Evolutionary conservation across 2,113 vertebrate species (phyloP), one percentile per base, ranked within the genome.

Genomic region (Sardina pilchardus): DNA sequence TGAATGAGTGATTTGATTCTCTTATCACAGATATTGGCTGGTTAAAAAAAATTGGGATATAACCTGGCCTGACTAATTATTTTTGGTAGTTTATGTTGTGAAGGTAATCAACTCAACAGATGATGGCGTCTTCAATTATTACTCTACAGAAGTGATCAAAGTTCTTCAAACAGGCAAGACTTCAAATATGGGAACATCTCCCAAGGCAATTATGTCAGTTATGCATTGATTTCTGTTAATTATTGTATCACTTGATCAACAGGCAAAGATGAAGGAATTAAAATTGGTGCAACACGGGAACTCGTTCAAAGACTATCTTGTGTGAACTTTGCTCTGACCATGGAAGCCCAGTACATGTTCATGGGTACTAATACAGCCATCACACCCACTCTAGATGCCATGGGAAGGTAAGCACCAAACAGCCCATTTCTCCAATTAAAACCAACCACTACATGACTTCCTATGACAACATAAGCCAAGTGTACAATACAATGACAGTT

Each of bases 51-150:
- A 71, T 14, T 30, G 6, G 26, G 9, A 9, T 78, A 21, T 59
- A 59, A 59, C 53, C 53, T 59, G 19, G 53, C 24, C 19, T 83
- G 19, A 17, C n/a, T 1, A 81, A 36, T 83, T 43, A 5, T 81
- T 89, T 12, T 81, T 78, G 42, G 75, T 89, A 94, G 94, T 36
- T 0, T 95, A 95, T 0, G 85, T 91, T 0, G 88, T 94, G 42
- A 89, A 92, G 88, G 1, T 95, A 36, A 84, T 93, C 81, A 91
- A 81, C 1, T 88, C 26, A 7, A 93, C 90, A 39, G 84, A 89
- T 17, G 93, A 94, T 50, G 93, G 91, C 42, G 93, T 93, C 48
- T 95, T 95, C 90, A 87, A 83, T 82, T 92, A 93, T 75, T 91
- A 93, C 82, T 88, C 89, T 1, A 83, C 75, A 5, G 85, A 89